These are phyloP conservation scores for Fringilla coelebs DNA, from an alignment of 2,797 vertebrate species.

Conservation along the genomic window DNA sequence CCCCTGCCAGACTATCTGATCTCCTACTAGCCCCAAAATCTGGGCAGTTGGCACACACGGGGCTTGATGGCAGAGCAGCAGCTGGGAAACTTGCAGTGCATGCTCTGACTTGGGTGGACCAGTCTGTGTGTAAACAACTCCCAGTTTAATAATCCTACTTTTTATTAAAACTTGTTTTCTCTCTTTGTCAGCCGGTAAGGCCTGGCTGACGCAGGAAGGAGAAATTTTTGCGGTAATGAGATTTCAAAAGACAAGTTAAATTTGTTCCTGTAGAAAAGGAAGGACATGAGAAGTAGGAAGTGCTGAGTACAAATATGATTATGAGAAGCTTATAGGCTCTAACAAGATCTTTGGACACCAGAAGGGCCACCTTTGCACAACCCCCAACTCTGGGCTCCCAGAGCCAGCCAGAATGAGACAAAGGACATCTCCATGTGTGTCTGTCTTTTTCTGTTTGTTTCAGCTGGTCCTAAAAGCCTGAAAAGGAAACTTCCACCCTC, in stretches of 20 bases:
- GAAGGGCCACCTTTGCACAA: neutral
- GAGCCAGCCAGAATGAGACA: neutral
- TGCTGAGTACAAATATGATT: neutral
- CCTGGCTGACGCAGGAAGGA: conserved; percentile 1
- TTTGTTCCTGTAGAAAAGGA: conserved; percentile 22
- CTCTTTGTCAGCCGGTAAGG: neutral
- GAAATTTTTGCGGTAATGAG: conserved; percentile 24
- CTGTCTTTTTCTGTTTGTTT: neutral
- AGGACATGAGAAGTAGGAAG: conserved; percentile 21
- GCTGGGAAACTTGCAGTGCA: neutral
- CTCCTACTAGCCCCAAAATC: neutral
- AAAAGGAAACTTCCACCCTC: neutral
- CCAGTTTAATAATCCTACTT: neutral
- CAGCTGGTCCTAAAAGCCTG: neutral
- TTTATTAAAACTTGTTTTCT: neutral
- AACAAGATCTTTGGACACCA: neutral
- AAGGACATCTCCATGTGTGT: neutral
- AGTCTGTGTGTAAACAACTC: neutral
- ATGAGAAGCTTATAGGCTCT: neutral
- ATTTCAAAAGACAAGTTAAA: conserved; percentile 48
- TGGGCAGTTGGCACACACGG: neutral
- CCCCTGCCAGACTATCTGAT: neutral
- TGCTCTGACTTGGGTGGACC: neutral
- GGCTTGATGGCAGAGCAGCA: neutral
- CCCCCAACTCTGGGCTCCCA: neutral